Evolutionary conservation across 2,113 vertebrate genomes (phyloP).

Genomic region (Cariama cristata): DNA sequence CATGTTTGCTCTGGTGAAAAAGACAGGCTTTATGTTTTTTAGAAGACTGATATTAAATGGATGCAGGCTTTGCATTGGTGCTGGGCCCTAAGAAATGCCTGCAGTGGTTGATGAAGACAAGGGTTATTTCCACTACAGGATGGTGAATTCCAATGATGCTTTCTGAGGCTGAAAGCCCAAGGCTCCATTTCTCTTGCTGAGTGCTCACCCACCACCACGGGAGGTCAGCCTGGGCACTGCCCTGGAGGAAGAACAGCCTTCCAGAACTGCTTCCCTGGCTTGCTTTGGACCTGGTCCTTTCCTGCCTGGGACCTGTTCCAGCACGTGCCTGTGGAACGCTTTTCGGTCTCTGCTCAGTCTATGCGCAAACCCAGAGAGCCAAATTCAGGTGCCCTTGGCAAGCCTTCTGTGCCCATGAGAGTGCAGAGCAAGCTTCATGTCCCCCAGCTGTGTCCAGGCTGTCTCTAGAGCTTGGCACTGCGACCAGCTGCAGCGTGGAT

Average conservation of each 20-base stretch:
- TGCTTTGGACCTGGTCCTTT: background rate
- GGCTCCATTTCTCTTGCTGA: background rate
- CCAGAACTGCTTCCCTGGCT: background rate
- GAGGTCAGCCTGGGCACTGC: background rate
- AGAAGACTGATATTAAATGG: background rate
- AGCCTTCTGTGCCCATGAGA: background rate
- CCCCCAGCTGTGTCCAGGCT: background rate
- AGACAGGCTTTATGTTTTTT: background rate
- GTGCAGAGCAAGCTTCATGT: background rate
- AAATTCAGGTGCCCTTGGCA: background rate
- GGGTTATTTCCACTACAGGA: background rate
- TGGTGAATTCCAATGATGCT: background rate
- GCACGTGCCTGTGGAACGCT: background rate
- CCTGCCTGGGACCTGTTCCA: background rate
- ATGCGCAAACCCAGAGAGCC: background rate
- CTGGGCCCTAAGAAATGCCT: background rate
- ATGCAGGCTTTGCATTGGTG: background rate
- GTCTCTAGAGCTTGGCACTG: background rate
- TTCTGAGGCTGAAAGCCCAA: background rate
- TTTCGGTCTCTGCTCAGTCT: background rate
- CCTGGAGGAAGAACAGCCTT: background rate
- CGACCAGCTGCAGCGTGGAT: accelerated
- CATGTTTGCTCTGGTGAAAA: background rate
- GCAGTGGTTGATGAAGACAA: background rate
- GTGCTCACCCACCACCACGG: background rate